Conservation (phyloP, 2,888 invertebrate genomes). For the Silvanus unidentatus region DNA sequence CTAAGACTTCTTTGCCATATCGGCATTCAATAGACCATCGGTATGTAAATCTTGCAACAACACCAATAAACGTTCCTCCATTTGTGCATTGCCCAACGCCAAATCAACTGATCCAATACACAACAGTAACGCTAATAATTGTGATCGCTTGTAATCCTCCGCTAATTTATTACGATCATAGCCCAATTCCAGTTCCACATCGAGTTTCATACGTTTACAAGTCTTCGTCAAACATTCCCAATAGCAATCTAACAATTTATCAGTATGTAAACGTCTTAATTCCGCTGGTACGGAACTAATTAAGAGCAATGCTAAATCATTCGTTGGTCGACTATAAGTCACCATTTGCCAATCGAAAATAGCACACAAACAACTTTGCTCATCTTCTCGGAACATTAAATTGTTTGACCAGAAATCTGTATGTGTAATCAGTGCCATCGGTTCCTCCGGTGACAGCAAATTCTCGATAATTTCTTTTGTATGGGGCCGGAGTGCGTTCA, state of each 20-base stretch:
- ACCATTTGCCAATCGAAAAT: slow-evolving; percentile 84
- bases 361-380: slow-evolving; percentile 54
- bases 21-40: slow-evolving; percentile 57
- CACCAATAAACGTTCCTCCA: slow-evolving; percentile 68
- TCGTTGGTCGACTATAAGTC: slow-evolving; percentile 69
- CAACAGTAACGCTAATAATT: slow-evolving; percentile 66
- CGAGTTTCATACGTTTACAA: slow-evolving; percentile 56
- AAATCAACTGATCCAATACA: slow-evolving; percentile 79
- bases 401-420: slow-evolving; percentile 84
- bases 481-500: slow-evolving; percentile 56
- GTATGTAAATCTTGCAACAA: slow-evolving; percentile 67
- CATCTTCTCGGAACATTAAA: slow-evolving; percentile 58
- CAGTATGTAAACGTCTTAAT: slow-evolving; percentile 59
- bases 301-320: slow-evolving; percentile 68
- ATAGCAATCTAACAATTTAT: slow-evolving; percentile 62
- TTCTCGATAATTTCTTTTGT: slow-evolving; percentile 69
- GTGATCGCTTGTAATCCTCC: slow-evolving; percentile 58
- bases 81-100: slow-evolving; percentile 68
- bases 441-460: slow-evolving; percentile 65
- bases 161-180: slow-evolving; percentile 52
- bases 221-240: slow-evolving; percentile 59
- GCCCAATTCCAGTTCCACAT: slow-evolving; percentile 53
- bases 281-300: slow-evolving; percentile 69
- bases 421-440: slow-evolving; percentile 69
- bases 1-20: slow-evolving; percentile 21